Percentiles rank a stretch among this genome's conserved stretches.
These are phyloP conservation scores for Sylvilagus bachmani DNA, from an alignment of 2,113 vertebrate species.

Conservation along the genomic window DNA sequence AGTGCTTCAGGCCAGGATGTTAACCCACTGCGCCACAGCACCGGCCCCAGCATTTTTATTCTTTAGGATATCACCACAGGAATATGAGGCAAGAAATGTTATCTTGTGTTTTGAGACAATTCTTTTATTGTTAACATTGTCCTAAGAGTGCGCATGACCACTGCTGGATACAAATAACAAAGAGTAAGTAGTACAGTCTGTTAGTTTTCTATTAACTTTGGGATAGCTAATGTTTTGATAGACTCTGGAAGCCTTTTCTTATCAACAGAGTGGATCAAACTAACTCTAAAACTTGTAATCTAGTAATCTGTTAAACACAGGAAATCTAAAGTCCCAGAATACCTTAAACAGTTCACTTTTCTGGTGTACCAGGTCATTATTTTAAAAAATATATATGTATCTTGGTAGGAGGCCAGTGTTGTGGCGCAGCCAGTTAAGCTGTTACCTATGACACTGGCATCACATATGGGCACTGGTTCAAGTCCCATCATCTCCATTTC, in stretches of 20 bases:
- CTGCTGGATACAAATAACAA: background rate
- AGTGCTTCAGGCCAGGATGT: too few species aligned
- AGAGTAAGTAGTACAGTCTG: background rate
- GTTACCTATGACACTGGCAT: too few species aligned
- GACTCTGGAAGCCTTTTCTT: background rate
- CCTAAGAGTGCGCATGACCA: background rate
- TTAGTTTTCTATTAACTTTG: background rate
- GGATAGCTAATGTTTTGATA: background rate
- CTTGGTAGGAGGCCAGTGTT: too few species aligned
- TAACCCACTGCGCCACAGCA: too few species aligned
- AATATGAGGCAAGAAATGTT: background rate
- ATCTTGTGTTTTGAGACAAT: slow-evolving; percentile 27
- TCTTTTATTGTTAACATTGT: background rate
- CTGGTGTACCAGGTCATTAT: background rate
- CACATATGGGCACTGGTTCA: too few species aligned
- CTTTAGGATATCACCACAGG: background rate
- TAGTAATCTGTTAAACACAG: background rate
- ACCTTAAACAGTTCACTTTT: slow-evolving; percentile 49
- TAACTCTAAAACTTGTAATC: background rate
- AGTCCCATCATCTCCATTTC: too few species aligned
- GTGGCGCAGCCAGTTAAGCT: too few species aligned
- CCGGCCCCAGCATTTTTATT: slow-evolving; percentile 5
- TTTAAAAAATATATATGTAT: too few species aligned
- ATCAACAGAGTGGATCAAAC: background rate
- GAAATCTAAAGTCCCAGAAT: background rate